Evolutionary conservation across 2,113 vertebrate genomes (phyloP).

Genomic region (Carassius carassius): DNA sequence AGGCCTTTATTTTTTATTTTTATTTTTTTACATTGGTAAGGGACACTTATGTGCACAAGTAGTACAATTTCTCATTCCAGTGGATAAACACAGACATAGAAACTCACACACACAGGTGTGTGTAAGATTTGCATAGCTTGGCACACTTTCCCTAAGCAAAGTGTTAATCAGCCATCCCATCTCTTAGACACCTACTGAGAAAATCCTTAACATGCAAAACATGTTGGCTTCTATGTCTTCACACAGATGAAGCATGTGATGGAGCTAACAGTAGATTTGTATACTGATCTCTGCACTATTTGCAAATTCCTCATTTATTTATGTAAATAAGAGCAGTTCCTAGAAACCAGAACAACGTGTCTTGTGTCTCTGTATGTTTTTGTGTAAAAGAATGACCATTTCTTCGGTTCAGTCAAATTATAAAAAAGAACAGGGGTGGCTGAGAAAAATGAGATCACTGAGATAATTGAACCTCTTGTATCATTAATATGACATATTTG

Average conservation of each 20-base stretch:
- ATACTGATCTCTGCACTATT: constrained; percentile 72
- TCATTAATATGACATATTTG: not conserved
- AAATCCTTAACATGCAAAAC: constrained; percentile 79
- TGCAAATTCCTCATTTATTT: constrained; percentile 79
- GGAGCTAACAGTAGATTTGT: constrained; percentile 74
- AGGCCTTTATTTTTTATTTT: too few species aligned
- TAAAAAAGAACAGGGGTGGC: not conserved
- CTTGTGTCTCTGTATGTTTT: not conserved
- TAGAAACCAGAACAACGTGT: constrained; percentile 64
- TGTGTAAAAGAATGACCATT: not conserved
- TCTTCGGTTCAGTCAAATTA: not conserved
- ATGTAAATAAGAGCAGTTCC: constrained; percentile 78
- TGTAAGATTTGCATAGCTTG: constrained; percentile 79
- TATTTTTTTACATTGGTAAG: constrained; percentile 50
- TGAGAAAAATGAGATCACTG: not conserved
- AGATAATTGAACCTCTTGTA: not conserved
- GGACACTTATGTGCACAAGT: constrained; percentile 73
- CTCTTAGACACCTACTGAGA: constrained; percentile 78
- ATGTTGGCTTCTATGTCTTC: constrained; percentile 40
- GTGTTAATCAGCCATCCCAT: constrained; percentile 76
- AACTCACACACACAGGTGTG: constrained; percentile 68
- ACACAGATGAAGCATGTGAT: constrained; percentile 21
- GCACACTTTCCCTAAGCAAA: constrained; percentile 77
- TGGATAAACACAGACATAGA: constrained; percentile 56
- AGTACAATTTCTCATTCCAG: constrained; percentile 62